Base-by-base conservation (phyloP, 2,888 invertebrate genomes). In the Lasioglossum malachurum region DNA sequence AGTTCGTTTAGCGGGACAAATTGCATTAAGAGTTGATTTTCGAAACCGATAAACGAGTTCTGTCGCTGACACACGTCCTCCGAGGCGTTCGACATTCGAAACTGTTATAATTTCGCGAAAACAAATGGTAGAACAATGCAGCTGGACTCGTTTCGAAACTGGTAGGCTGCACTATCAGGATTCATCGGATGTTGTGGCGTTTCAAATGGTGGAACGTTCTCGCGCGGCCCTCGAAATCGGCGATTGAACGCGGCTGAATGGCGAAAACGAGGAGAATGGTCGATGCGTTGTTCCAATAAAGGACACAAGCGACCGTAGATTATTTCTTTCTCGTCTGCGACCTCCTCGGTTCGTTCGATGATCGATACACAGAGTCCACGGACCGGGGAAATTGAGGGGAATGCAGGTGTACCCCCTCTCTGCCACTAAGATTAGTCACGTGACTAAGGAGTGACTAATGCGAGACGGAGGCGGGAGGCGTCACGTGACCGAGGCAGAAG, bases 231-330 rank as follows among this genome's bases (percentile, higher is more conserved):
- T 14, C 38, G 27, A 60, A 75, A 75, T 75, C 41, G 75, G 38
- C 16, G 57, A 73, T 49, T 23, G 23, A 49, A 46, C n/a, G 14
- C 38, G 53, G 19, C 7, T 23, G n/a, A 46, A 49, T 16, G 27
- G 12, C n/a, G 72, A 72, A 64, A 78, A 72, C 46, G 49, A 64
- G 16, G 67, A 31, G 53, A 46, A 60, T 8, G 14, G 57, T 19
- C 31, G 53, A 46, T 57, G 19, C n/a, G 80, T 75, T 76, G 49
- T 64, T 75, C 49, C 38, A 38, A 72, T 75, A 57, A 49, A 69
- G 60, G 71, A 64, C 75, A 69, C 72, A 10, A n/a, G 64, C 35
- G 38, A 46, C 19, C 16, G 7, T 27, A 16, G 57, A 31, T 75
- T 69, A 75, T 38, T 80, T 12, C 27, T 41, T 67, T 44, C 44